phyloP scores from a whole-genome alignment of 2,797 vertebrate species.

The Oreortyx pictus region DNA sequence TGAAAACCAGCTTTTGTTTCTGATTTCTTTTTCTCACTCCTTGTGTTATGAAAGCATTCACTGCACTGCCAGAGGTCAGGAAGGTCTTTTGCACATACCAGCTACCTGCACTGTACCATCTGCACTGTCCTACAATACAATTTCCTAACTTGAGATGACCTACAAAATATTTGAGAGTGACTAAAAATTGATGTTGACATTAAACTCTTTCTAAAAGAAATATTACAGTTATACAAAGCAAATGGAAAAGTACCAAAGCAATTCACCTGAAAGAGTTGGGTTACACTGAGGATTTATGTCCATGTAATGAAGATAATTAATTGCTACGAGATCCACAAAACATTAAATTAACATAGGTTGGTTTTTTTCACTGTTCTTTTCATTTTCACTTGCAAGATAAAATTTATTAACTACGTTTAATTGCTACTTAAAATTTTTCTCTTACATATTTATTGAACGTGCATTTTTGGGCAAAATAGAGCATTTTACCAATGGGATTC shows the following conservation, averaged over 20 bases:
- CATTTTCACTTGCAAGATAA: conserved; percentile 62
- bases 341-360: conserved; percentile 53
- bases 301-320: conserved; percentile 75
- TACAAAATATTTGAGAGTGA: not conserved
- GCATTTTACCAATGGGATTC: not conserved
- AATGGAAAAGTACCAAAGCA: conserved; percentile 3
- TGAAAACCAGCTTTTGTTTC: not conserved
- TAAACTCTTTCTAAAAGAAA: not conserved
- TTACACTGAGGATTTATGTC: conserved; percentile 28
- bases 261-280: conserved; percentile 49
- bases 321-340: conserved; percentile 63
- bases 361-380: not conserved
- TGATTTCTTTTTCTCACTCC: too few species aligned
- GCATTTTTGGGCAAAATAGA: conserved; percentile 11
- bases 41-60: not conserved
- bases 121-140: not conserved
- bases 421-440: conserved; percentile 60
- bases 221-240: conserved; percentile 33
- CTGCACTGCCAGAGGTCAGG: not conserved
- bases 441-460: conserved; percentile 64
- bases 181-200: not conserved
- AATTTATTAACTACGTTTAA: conserved; percentile 70
- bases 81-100: not conserved
- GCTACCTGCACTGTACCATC: not conserved
- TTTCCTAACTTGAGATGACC: not conserved